These are phyloP conservation scores for Umimayanthus chanpuru DNA, from an alignment of 92 coral and sea anemone genomes.

Conservation along the genomic window DNA sequence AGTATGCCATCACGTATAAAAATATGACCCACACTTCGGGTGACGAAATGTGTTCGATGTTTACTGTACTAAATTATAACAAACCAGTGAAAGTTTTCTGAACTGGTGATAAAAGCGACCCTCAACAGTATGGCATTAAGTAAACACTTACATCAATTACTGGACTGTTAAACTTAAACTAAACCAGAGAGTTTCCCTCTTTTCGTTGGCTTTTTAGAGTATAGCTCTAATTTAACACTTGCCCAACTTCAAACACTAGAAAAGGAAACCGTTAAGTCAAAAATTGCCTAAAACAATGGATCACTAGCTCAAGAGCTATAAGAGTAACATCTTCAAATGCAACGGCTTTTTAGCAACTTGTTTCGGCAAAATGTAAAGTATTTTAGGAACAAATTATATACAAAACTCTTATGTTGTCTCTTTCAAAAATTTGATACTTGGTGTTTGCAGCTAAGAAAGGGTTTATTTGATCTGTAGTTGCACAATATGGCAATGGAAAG, in stretches of 20 bases:
- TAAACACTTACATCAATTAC: background rate
- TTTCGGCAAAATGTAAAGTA: background rate
- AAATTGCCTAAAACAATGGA: background rate
- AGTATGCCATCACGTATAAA: background rate
- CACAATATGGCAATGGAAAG: too few species aligned
- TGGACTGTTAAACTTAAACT: background rate
- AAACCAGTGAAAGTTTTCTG: too few species aligned
- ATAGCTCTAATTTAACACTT: slow-evolving; percentile 17
- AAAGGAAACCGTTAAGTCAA: background rate
- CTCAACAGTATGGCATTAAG: background rate
- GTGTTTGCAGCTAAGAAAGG: too few species aligned
- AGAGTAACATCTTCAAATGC: background rate
- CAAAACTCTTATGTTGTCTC: too few species aligned
- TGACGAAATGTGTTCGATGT: background rate
- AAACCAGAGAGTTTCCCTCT: background rate
- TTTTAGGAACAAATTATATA: too few species aligned
- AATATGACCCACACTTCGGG: background rate
- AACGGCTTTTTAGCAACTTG: background rate
- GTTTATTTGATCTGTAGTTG: too few species aligned
- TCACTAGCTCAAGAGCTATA: background rate
- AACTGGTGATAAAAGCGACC: too few species aligned
- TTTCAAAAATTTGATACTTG: too few species aligned
- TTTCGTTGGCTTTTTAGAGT: background rate
- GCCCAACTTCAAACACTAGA: slow-evolving; percentile 18
- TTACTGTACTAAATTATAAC: too few species aligned